Conservation (phyloP, 2,113 vertebrate genomes). For the Apodemus sylvaticus region DNA sequence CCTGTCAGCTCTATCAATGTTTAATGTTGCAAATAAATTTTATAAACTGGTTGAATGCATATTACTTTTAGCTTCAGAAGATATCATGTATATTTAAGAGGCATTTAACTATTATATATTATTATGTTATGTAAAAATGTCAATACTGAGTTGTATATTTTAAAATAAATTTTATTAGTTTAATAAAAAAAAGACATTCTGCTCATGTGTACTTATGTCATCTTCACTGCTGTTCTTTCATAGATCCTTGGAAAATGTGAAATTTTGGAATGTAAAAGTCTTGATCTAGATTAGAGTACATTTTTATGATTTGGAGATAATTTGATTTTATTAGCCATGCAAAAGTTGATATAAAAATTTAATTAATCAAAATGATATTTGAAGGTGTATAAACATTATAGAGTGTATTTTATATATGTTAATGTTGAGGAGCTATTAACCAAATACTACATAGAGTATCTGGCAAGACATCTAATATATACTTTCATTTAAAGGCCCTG, state of each 20-base stretch:
- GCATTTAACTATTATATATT: too few relatives aligned
- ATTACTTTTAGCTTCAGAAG: too few relatives aligned
- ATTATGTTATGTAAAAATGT: too few relatives aligned
- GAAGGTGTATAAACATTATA: not conserved
- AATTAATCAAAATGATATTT: not conserved
- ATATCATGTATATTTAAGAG: too few relatives aligned
- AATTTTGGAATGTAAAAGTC: not conserved
- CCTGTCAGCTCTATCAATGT: slow-evolving; percentile 28
- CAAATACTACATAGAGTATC: slow-evolving; percentile 43
- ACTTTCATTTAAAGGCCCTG: slow-evolving; percentile 43
- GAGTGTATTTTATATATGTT: not conserved
- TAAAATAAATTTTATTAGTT: too few relatives aligned
- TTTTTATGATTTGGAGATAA: not conserved
- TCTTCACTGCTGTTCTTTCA: not conserved
- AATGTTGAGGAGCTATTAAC: not conserved
- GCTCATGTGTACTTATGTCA: not conserved
- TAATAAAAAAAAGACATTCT: not conserved
- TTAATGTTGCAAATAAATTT: too few relatives aligned
- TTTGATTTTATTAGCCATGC: slow-evolving; percentile 25
- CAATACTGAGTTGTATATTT: too few relatives aligned
- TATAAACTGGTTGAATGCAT: too few relatives aligned
- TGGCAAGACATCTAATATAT: slow-evolving; percentile 41
- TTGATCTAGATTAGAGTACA: not conserved
- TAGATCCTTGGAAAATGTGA: not conserved
- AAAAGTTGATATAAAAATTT: slow-evolving; percentile 35